Percentiles rank a stretch among this genome's conserved stretches.
Evolutionary conservation across 2,113 vertebrate genomes (phyloP).

Genomic region (Siniperca chuatsi): DNA sequence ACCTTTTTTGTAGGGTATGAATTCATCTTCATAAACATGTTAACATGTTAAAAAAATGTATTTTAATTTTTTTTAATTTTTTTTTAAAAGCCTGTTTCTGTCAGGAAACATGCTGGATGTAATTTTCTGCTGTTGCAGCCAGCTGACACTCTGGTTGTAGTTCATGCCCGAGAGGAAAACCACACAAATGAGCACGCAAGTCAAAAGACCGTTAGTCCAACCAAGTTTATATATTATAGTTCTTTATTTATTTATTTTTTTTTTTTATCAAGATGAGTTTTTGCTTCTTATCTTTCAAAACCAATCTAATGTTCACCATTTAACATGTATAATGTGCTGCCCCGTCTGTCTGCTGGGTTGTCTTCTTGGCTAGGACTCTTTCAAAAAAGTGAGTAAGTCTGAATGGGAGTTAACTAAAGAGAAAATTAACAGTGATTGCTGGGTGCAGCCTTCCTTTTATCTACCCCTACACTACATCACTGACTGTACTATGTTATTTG

Average conservation of each 20-base stretch:
- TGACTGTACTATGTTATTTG: not conserved
- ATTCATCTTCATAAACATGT: not conserved
- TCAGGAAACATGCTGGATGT: not conserved
- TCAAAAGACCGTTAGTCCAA: not conserved
- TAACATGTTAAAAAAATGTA: not conserved
- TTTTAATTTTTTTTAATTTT: too few relatives aligned
- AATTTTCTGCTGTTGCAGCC: not conserved
- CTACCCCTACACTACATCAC: not conserved
- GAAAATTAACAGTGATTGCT: not conserved
- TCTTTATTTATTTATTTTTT: not conserved
- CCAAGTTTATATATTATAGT: not conserved
- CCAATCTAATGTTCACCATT: not conserved
- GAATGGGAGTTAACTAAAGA: slow-evolving; percentile 10
- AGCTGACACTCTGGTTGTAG: not conserved
- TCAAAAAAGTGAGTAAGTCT: not conserved
- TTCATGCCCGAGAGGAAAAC: not conserved
- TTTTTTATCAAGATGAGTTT: not conserved
- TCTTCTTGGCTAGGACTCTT: not conserved
- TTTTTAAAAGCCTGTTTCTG: not conserved
- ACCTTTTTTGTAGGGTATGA: not conserved
- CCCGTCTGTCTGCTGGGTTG: not conserved
- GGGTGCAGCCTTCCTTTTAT: slow-evolving; percentile 9
- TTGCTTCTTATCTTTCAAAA: not conserved
- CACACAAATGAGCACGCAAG: not conserved
- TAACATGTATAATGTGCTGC: not conserved